Conservation (phyloP, 2,113 vertebrate species). For the Catharus minimus region DNA sequence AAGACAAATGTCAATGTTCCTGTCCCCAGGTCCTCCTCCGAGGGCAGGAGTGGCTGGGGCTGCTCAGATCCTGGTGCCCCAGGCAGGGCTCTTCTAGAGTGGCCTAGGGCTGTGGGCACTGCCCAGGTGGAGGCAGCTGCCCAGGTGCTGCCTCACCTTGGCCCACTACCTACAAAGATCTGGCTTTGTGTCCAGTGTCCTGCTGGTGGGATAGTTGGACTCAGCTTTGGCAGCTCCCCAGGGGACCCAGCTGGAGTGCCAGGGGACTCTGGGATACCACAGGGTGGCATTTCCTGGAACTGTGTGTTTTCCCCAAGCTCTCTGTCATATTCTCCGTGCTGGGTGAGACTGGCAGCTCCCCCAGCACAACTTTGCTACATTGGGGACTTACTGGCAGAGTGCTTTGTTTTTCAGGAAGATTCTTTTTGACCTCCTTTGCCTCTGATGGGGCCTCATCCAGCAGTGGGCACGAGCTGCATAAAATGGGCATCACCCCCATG, state of each 20-base stretch:
- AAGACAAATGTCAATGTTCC: neutral
- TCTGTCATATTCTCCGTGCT: neutral
- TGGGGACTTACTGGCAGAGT: neutral
- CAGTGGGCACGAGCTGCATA: neutral
- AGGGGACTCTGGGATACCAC: neutral
- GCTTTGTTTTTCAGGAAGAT: neutral
- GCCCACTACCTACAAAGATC: neutral
- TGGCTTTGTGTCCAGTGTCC: neutral
- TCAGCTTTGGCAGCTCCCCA: neutral
- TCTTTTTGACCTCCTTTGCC: neutral
- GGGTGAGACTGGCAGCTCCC: neutral
- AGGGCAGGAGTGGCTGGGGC: neutral
- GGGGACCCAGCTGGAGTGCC: neutral
- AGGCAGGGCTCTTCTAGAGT: neutral
- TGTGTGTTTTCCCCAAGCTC: neutral
- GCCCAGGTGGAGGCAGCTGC: neutral
- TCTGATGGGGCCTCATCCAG: neutral
- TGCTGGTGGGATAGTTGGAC: neutral
- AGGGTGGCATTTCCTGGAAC: neutral
- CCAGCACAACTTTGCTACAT: neutral
- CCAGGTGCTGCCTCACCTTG: neutral
- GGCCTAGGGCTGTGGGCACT: neutral
- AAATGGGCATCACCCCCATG: neutral
- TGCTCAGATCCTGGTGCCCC: neutral
- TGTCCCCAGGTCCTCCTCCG: neutral